A percentile compares a stretch with the other conserved stretches of the same genome.
phyloP scores from a whole-genome alignment of 2,888 invertebrate genomes.

The Agrochola lychnidis region DNA sequence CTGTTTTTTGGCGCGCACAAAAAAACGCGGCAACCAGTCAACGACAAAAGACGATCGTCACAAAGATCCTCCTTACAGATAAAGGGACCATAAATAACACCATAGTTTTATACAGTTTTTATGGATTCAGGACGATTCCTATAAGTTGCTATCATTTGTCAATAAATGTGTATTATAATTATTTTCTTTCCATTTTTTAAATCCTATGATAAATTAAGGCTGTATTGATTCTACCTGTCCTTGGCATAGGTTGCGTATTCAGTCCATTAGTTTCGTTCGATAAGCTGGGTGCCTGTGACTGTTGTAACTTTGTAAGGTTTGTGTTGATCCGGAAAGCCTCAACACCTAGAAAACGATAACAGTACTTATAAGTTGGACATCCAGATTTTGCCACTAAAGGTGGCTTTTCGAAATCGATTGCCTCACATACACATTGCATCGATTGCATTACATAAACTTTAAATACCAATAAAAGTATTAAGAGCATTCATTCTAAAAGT shows the following conservation, averaged over 20 bases:
- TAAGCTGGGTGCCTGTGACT: background rate
- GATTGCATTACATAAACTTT: background rate
- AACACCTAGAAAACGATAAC: background rate
- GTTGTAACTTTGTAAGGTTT: background rate
- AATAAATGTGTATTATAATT: constrained; percentile 63
- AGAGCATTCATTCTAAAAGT: too few relatives aligned
- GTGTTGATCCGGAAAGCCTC: background rate
- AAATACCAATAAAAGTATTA: background rate
- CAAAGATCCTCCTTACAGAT: constrained; percentile 81
- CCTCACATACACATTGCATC: too few relatives aligned
- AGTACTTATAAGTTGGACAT: background rate
- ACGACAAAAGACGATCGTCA: constrained; percentile 84
- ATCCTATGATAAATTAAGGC: constrained; percentile 55
- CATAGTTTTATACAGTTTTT: constrained; percentile 77
- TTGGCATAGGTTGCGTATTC: background rate
- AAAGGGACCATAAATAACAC: constrained; percentile 87
- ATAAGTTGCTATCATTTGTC: constrained; percentile 67
- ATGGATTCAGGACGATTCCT: constrained; percentile 60
- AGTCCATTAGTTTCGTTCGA: background rate
- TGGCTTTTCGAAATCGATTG: background rate
- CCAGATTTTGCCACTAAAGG: background rate
- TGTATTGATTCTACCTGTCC: constrained; percentile 49
- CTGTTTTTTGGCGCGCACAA: constrained; percentile 78
- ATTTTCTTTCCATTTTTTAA: constrained; percentile 51
- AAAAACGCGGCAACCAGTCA: constrained; percentile 85